These are phyloP conservation scores for Rhinolophus ferrumequinum DNA, from an alignment of 2,113 vertebrate genomes.

Conservation along the genomic window DNA sequence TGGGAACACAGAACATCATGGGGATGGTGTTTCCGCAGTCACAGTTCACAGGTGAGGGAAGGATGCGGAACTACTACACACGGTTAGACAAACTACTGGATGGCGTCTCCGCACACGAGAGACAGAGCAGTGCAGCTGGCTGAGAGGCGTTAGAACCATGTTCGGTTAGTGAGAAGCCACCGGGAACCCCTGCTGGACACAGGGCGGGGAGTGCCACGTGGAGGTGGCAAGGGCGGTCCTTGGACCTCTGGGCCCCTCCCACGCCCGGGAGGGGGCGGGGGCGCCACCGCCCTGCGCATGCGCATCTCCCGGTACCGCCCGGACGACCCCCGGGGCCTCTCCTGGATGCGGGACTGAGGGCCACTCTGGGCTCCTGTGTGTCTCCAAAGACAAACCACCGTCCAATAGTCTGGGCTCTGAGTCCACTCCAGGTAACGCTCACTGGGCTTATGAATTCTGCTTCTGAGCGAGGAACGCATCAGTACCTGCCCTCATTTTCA, in stretches of 20 bases:
- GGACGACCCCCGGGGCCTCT: accelerated
- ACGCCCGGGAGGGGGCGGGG: accelerated
- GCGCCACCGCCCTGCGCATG: accelerated
- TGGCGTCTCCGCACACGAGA: constrained; percentile 33
- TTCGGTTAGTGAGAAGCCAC: neutral
- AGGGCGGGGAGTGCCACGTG: accelerated
- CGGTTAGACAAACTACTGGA: constrained; percentile 84
- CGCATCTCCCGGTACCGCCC: accelerated
- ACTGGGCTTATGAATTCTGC: accelerated
- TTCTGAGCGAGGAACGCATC: accelerated
- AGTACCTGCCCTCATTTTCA: accelerated
- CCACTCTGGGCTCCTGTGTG: neutral
- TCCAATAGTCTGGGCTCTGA: accelerated
- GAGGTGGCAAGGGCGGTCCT: neutral
- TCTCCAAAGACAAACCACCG: neutral
- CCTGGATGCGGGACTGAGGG: accelerated
- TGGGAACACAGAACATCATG: constrained; percentile 78
- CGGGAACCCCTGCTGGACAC: neutral
- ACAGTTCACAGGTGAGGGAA: constrained; percentile 79
- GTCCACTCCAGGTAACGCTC: neutral
- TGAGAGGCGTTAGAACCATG: neutral
- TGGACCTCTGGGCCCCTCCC: neutral
- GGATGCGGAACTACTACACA: constrained; percentile 77
- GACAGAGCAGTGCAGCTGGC: neutral
- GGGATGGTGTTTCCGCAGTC: constrained; percentile 75